phyloP scores from a whole-genome alignment of 2,888 invertebrate species.

The Clivina fossor region DNA sequence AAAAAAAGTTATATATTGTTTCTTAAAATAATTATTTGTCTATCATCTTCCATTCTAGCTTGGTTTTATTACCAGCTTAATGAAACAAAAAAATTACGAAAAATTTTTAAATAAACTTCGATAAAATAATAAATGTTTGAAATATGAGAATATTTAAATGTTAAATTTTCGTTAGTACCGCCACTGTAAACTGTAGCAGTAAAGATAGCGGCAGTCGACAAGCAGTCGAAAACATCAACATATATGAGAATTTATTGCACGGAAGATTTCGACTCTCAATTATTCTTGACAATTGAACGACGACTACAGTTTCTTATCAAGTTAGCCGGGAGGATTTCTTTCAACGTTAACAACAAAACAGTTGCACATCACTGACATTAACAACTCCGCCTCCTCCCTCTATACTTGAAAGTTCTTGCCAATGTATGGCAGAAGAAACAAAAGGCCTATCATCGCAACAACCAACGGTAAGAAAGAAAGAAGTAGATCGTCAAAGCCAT shows the following conservation, averaged over 20 bases:
- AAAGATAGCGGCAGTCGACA: conserved; percentile 7
- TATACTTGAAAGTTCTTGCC: neutral
- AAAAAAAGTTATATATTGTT: too few species aligned
- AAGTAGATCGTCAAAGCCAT: conserved; percentile 25
- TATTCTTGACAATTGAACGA: conserved; percentile 20
- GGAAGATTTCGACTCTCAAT: conserved; percentile 23
- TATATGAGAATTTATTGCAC: conserved; percentile 23
- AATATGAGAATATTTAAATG: too few species aligned
- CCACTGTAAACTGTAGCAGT: too few species aligned
- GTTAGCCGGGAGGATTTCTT: conserved; percentile 9
- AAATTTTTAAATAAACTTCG: too few species aligned
- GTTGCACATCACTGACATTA: too few species aligned
- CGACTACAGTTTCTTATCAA: conserved; percentile 3
- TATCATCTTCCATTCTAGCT: too few species aligned
- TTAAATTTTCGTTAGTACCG: too few species aligned
- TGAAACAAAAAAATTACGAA: too few species aligned
- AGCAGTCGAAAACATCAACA: conserved; percentile 15
- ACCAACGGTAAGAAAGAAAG: conserved; percentile 7
- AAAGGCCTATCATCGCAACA: neutral
- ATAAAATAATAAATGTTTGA: too few species aligned
- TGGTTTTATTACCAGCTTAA: too few species aligned
- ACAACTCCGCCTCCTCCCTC: conserved; percentile 8
- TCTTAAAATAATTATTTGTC: too few species aligned
- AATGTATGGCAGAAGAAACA: neutral
- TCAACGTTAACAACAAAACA: too few species aligned